A percentile compares a stretch with the other conserved stretches of the same genome.
Evolutionary conservation across 2,888 invertebrate genomes (phyloP).

Genomic region (Rhagophthalmus giganteus): DNA sequence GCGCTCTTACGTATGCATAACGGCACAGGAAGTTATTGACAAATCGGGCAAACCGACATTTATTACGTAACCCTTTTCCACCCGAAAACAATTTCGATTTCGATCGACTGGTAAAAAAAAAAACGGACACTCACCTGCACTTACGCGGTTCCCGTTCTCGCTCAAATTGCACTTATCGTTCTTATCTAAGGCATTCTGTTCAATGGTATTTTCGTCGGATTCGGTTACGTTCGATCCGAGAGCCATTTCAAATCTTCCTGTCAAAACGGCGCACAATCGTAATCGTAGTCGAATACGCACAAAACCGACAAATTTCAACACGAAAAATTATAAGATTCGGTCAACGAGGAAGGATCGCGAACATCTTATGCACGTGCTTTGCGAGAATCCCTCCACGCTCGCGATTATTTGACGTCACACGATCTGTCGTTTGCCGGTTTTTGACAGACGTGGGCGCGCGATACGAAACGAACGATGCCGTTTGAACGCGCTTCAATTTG

Average conservation of each 20-base stretch:
- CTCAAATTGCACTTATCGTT: conserved; percentile 35
- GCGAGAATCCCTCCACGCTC: conserved; percentile 15
- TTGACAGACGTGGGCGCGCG: no score
- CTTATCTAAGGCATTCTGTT: conserved; percentile 34
- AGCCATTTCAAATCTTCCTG: conserved; percentile 46
- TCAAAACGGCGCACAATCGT: no score
- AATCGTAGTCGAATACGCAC: no score
- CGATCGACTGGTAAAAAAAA: no score
- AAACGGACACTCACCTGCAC: conserved; percentile 6
- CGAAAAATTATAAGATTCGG: not conserved
- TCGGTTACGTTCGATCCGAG: conserved; percentile 45
- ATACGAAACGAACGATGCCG: no score
- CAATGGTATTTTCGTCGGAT: conserved; percentile 37
- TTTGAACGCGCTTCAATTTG: no score
- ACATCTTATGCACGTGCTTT: conserved; percentile 29
- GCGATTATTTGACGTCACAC: not conserved
- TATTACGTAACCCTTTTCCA: conserved; percentile 7
- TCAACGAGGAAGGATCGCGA: conserved; percentile 12
- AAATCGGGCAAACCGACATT: conserved; percentile 2
- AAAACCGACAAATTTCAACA: conserved; percentile 1
- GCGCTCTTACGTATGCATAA: no score
- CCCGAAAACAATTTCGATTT: no score
- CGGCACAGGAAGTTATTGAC: conserved; percentile 6
- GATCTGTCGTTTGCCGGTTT: no score
- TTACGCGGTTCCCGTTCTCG: conserved; percentile 24